Conservation (phyloP, 1,140 invertebrate genomes). For the Planococcus citri region DNA sequence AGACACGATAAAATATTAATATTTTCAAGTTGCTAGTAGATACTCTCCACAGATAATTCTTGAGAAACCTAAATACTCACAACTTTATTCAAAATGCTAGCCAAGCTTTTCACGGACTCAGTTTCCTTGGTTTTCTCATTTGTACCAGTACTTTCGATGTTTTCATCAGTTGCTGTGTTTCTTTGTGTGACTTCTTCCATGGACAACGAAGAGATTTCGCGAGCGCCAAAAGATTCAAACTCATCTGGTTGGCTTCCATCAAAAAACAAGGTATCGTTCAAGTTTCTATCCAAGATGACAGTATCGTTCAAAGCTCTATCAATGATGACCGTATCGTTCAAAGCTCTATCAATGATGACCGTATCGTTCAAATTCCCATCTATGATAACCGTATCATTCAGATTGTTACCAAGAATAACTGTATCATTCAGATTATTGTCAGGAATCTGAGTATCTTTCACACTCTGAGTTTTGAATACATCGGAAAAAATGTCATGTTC, state of each 20-base stretch:
- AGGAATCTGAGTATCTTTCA: too few species aligned
- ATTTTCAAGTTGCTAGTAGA: too few species aligned
- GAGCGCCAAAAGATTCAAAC: too few species aligned
- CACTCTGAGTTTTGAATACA: conserved; percentile 28
- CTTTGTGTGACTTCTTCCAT: not conserved
- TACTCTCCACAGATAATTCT: too few species aligned
- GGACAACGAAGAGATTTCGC: not conserved
- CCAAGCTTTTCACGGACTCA: not conserved
- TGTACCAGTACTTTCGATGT: not conserved
- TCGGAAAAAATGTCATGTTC: conserved; percentile 35
- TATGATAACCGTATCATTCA: not conserved
- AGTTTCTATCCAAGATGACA: not conserved
- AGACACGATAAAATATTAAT: too few species aligned
- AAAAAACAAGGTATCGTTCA: too few species aligned
- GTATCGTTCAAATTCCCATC: not conserved
- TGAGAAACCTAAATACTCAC: too few species aligned
- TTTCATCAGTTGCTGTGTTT: not conserved
- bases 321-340: not conserved
- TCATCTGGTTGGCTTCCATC: too few species aligned
- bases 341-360: not conserved
- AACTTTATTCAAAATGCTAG: not conserved
- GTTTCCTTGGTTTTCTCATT: not conserved
- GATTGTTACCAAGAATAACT: too few species aligned
- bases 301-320: not conserved
- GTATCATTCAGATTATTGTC: too few species aligned